These are phyloP conservation scores for Brachionus asplanchnoidis DNA, from an alignment of 1,140 invertebrate genomes.

Conservation along the genomic window DNA sequence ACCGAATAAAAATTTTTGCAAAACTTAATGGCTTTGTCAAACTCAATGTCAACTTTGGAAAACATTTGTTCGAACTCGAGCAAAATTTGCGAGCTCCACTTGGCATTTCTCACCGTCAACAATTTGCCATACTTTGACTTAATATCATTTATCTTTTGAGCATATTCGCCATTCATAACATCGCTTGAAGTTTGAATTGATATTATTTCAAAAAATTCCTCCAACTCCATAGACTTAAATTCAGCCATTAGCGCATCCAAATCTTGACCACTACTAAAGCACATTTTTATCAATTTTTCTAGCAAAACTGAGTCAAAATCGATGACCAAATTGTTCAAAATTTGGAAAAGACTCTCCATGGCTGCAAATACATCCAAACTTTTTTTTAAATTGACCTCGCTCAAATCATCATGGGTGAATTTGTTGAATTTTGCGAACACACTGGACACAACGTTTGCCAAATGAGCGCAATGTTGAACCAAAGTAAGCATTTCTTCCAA, in stretches of 20 bases:
- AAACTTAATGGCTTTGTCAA: constrained; percentile 10
- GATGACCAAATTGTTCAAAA: background rate
- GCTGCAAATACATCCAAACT: background rate
- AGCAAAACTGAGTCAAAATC: background rate
- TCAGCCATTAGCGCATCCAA: background rate
- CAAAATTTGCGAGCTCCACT: background rate
- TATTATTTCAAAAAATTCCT: constrained; percentile 19
- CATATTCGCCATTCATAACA: background rate
- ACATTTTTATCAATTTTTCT: background rate
- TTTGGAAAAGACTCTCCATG: background rate
- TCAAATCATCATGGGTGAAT: background rate
- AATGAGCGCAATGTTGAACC: background rate
- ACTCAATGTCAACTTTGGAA: background rate
- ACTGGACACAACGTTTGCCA: background rate
- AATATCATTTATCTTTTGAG: background rate
- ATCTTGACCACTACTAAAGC: background rate
- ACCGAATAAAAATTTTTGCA: background rate
- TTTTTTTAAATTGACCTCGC: background rate
- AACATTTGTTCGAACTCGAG: constrained; percentile 11
- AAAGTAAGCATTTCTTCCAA: constrained; percentile 31
- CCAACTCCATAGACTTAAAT: background rate
- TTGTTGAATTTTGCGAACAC: background rate
- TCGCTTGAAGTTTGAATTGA: background rate
- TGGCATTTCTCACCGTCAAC: background rate
- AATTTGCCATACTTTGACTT: constrained; percentile 6